These are phyloP conservation scores for Diglossa cyanea DNA, from an alignment of 2,797 vertebrate species.

Conservation along the genomic window DNA sequence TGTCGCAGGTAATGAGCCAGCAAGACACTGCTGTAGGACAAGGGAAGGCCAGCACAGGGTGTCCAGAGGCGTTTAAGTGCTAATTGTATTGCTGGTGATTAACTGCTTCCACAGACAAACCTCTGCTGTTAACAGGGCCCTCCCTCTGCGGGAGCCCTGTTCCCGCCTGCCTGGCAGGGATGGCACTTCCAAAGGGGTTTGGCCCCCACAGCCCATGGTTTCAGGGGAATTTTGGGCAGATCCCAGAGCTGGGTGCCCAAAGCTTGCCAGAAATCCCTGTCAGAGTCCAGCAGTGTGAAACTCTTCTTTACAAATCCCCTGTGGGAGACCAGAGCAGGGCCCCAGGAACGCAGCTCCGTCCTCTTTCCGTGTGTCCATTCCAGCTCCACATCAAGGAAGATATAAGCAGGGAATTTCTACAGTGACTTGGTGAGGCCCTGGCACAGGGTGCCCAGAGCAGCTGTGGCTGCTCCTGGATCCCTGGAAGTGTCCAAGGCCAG, in stretches of 20 bases:
- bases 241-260: background rate
- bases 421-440: rapidly evolving
- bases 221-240: background rate
- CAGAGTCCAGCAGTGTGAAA: background rate
- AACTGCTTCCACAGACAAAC: background rate
- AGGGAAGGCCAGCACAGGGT: background rate
- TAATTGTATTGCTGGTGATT: background rate
- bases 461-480: background rate
- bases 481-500: background rate
- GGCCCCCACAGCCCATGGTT: background rate
- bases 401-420: background rate
- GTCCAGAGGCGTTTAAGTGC: background rate
- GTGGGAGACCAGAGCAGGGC: background rate
- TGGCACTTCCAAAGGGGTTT: background rate
- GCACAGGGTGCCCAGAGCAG: rapidly evolving
- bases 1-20: conserved; percentile 18
- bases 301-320: background rate
- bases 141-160: background rate
- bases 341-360: background rate
- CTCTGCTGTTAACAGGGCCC: background rate
- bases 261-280: background rate
- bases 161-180: rapidly evolving
- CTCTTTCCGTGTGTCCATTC: background rate
- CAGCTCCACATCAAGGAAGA: background rate
- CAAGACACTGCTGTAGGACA: background rate